phyloP scores from a whole-genome alignment of 2,888 invertebrate species.

The Tenthredo amoena region DNA sequence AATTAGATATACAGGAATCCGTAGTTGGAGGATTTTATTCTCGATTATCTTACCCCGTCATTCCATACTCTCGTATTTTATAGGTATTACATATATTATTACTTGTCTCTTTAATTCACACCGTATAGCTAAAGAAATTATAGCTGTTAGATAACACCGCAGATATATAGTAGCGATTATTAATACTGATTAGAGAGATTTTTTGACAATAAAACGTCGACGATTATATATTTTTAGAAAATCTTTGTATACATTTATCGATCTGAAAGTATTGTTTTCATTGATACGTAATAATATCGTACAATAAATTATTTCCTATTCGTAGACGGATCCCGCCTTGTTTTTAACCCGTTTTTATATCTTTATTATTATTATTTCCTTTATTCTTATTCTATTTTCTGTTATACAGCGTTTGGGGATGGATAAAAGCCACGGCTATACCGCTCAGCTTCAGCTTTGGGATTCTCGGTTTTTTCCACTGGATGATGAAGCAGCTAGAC shows the following conservation, averaged over 20 bases:
- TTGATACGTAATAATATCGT: constrained; percentile 26
- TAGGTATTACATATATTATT: not conserved
- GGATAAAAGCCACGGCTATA: constrained; percentile 88
- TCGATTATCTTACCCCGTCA: not conserved
- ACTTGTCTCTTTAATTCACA: not conserved
- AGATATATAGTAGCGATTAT: not conserved
- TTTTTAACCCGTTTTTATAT: not conserved
- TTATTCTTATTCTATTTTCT: not conserved
- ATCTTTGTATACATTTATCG: constrained; percentile 30
- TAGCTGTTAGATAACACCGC: not conserved
- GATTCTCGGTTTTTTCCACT: constrained; percentile 88
- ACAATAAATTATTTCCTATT: constrained; percentile 52
- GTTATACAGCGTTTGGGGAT: constrained; percentile 84
- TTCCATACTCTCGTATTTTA: constrained; percentile 11
- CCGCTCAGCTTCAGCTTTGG: constrained; percentile 91
- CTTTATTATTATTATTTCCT: not conserved
- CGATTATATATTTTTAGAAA: constrained; percentile 46
- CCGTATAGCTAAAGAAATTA: not conserved
- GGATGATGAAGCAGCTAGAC: constrained; percentile 87
- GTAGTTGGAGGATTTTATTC: not conserved
- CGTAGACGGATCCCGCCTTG: constrained; percentile 40
- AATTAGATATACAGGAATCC: not conserved
- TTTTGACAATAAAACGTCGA: constrained; percentile 22
- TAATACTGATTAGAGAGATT: not conserved
- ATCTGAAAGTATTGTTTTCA: constrained; percentile 44